phyloP scores from a whole-genome alignment of 2,888 invertebrate genomes.

The Drosophila anomelani region DNA sequence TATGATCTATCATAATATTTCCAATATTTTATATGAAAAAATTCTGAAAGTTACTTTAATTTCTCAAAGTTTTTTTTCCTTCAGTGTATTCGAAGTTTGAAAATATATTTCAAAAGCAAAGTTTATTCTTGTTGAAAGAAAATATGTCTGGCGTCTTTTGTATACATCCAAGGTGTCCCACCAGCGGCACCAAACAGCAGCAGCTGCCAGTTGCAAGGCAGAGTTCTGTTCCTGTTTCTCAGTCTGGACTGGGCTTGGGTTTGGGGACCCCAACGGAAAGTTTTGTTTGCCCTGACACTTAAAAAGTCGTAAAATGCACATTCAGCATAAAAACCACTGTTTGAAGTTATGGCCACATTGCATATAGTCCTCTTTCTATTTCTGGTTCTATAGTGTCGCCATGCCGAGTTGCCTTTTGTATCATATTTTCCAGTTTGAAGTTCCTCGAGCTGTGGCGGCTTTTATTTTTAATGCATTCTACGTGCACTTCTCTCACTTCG shows the following conservation, averaged over 20 bases:
- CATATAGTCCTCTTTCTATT: constrained; percentile 15
- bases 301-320: constrained; percentile 79
- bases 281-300: constrained; percentile 75
- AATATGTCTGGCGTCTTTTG: constrained; percentile 58
- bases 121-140: constrained; percentile 64
- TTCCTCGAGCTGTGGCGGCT: constrained; percentile 45
- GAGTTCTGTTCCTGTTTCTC: constrained; percentile 12
- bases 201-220: constrained; percentile 44
- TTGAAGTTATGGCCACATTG: constrained; percentile 66
- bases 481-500: constrained; percentile 44
- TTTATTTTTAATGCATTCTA: constrained; percentile 64
- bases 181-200: constrained; percentile 33
- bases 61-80: no score
- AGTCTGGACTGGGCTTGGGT: constrained; percentile 12
- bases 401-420: constrained; percentile 39
- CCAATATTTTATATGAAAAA: not conserved
- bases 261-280: constrained; percentile 51
- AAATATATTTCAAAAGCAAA: constrained; percentile 62
- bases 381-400: not conserved
- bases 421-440: constrained; percentile 63
- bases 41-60: no score
- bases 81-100: constrained; percentile 24
- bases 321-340: constrained; percentile 70
- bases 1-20: no score
- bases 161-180: constrained; percentile 44